These are phyloP conservation scores for Hydrocynus forskahlii DNA, from an alignment of 2,797 vertebrate genomes.

Conservation along the genomic window DNA sequence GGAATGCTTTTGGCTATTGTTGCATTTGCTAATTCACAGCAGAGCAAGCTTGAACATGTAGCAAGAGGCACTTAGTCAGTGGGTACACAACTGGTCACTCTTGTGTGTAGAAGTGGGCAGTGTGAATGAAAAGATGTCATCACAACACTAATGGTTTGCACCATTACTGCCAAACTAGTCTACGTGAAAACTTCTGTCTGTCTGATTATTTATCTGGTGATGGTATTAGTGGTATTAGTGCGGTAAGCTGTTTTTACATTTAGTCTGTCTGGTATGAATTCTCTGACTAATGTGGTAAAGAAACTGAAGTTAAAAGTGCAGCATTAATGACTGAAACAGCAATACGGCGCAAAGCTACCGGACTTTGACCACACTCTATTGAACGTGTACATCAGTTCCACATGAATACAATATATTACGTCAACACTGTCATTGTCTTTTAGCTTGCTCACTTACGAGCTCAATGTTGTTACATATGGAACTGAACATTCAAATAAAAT, in stretches of 20 bases:
- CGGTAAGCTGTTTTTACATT: not conserved
- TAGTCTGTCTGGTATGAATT: not conserved
- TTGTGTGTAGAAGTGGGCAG: constrained; percentile 11
- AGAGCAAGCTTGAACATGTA: constrained; percentile 61
- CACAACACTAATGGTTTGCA: constrained; percentile 1
- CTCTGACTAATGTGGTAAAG: too few relatives aligned
- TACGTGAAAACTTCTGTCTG: not conserved
- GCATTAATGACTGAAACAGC: not conserved
- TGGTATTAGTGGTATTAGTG: not conserved
- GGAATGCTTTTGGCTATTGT: constrained; percentile 55
- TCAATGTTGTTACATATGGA: not conserved
- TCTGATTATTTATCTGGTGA: not conserved
- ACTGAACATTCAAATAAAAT: not conserved
- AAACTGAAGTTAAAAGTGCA: not conserved
- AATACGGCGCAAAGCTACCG: not conserved
- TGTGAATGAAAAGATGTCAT: constrained; percentile 13
- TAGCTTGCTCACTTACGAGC: not conserved
- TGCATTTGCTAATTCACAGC: constrained; percentile 60
- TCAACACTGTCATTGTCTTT: not conserved
- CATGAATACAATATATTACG: too few relatives aligned
- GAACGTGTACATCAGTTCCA: too few relatives aligned
- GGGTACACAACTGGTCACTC: constrained; percentile 42
- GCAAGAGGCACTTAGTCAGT: constrained; percentile 25
- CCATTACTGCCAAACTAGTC: constrained; percentile 2
- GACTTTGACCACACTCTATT: too few relatives aligned